Evolutionary conservation across 2,888 invertebrate genomes (phyloP).

Genomic region (Onchidella celtica): DNA sequence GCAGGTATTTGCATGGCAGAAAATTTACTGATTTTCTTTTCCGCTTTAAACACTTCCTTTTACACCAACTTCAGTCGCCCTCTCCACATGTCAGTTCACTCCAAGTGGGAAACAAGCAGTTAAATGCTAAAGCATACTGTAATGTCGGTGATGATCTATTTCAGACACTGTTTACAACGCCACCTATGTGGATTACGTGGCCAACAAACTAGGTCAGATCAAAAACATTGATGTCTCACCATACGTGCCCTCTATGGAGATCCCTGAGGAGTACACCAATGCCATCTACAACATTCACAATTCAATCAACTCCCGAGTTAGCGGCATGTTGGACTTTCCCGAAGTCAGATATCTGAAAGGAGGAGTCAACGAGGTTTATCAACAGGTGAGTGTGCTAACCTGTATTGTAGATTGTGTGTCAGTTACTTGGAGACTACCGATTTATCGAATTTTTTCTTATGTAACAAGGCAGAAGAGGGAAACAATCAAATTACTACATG

Average conservation of each 20-base stretch:
- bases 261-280: constrained; percentile 55
- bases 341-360: constrained; percentile 55
- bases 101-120: not conserved
- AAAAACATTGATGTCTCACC: not conserved
- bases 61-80: not conserved
- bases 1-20: no score
- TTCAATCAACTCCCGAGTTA: constrained; percentile 54
- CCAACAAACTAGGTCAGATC: not conserved
- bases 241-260: constrained; percentile 26
- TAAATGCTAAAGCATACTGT: not conserved
- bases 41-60: no score
- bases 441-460: no score
- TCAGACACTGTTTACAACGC: constrained; percentile 26
- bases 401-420: no score
- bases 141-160: not conserved
- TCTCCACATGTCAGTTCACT: no score
- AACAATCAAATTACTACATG: no score
- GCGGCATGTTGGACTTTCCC: constrained; percentile 50
- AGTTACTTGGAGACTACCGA: no score
- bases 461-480: no score
- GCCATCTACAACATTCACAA: constrained; percentile 50
- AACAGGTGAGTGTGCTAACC: no score
- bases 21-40: no score
- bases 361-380: constrained; percentile 59
- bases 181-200: constrained; percentile 3